phyloP scores from a whole-genome alignment of 2,888 invertebrate species.

The Scaptomyza caliginosa region DNA sequence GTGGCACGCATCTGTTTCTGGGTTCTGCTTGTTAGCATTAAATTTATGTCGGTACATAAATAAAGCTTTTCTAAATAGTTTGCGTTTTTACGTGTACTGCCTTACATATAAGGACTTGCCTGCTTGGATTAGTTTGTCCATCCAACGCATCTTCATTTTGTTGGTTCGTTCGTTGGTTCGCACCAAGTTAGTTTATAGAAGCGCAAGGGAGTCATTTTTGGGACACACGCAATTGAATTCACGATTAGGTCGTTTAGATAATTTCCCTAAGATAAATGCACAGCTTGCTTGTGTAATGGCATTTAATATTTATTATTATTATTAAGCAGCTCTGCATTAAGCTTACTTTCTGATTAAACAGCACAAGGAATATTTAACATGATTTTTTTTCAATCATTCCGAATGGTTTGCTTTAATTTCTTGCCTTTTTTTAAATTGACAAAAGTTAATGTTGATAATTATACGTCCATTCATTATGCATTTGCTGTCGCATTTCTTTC shows the following conservation, averaged over 20 bases:
- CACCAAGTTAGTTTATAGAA: slow-evolving; percentile 35
- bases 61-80: slow-evolving; percentile 80
- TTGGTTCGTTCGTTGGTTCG: no score
- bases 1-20: slow-evolving; percentile 56
- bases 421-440: slow-evolving; percentile 13
- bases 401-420: neutral
- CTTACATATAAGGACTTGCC: slow-evolving; percentile 17
- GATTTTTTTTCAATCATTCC: neutral
- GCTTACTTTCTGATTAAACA: neutral
- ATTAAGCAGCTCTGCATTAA: slow-evolving; percentile 49
- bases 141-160: slow-evolving; percentile 49
- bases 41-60: slow-evolving; percentile 79
- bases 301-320: slow-evolving; percentile 75
- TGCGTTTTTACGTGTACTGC: slow-evolving; percentile 46
- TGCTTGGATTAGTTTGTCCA: slow-evolving; percentile 49
- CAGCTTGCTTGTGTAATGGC: slow-evolving; percentile 51
- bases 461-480: slow-evolving; percentile 34
- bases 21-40: slow-evolving; percentile 71
- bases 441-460: slow-evolving; percentile 40
- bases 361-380: no score
- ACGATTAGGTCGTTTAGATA: slow-evolving; percentile 71
- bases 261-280: slow-evolving; percentile 59
- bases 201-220: slow-evolving; percentile 42
- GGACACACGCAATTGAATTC: slow-evolving; percentile 68
- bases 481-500: slow-evolving; percentile 13